A percentile compares a stretch with the other conserved stretches of the same genome.
Conservation (phyloP, 2,797 vertebrate genomes). For the Tapera naevia region DNA sequence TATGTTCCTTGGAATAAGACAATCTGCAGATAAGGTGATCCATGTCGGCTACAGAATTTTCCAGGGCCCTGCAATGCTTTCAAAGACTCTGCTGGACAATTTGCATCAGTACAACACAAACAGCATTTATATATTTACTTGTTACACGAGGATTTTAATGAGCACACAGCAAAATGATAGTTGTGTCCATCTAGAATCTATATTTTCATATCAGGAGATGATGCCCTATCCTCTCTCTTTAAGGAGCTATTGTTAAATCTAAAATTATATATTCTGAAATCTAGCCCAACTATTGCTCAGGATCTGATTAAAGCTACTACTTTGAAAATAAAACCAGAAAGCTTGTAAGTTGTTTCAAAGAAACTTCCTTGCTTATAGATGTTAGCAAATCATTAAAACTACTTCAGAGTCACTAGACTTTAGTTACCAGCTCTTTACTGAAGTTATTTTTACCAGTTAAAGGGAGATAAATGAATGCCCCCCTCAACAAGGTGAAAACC, state of each 20-base stretch:
- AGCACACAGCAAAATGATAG: background rate
- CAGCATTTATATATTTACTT: background rate
- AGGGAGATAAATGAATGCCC: background rate
- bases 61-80: background rate
- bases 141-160: background rate
- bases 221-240: background rate
- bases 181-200: background rate
- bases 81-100: background rate
- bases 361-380: background rate
- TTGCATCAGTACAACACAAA: background rate
- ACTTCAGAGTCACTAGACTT: background rate
- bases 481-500: conserved; percentile 51
- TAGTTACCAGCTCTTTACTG: too few relatives aligned
- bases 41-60: background rate
- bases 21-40: background rate
- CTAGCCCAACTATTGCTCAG: background rate
- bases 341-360: background rate
- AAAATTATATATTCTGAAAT: background rate
- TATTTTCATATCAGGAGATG: background rate
- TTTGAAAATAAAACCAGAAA: background rate
- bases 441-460: conserved; percentile 21
- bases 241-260: background rate
- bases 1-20: background rate
- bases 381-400: background rate
- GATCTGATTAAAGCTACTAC: background rate